A percentile compares a stretch with the other conserved stretches of the same genome.
phyloP scores from a whole-genome alignment of 2,113 vertebrate genomes.

The Centropristis striata region DNA sequence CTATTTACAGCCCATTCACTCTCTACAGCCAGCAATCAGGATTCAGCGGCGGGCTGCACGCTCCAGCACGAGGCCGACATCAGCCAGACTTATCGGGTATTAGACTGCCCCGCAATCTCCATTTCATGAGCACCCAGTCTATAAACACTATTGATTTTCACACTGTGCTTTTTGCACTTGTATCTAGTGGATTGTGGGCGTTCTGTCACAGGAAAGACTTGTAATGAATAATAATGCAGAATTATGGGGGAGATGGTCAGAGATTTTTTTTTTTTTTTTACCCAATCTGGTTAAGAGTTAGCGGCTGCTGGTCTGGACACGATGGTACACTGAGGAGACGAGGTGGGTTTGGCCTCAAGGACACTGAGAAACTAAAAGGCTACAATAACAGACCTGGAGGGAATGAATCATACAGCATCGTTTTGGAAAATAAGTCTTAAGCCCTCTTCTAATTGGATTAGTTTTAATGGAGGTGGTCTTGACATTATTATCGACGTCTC shows the following conservation, averaged over 20 bases:
- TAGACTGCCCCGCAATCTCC: slow-evolving; percentile 73
- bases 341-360: slow-evolving; percentile 10
- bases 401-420: not conserved
- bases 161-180: slow-evolving; percentile 67
- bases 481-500: slow-evolving; percentile 15
- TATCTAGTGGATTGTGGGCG: slow-evolving; percentile 62
- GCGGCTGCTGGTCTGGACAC: slow-evolving; percentile 7
- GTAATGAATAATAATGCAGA: slow-evolving; percentile 77
- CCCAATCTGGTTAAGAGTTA: slow-evolving; percentile 28
- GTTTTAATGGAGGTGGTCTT: not conserved
- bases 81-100: slow-evolving; percentile 71
- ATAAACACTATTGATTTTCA: slow-evolving; percentile 85
- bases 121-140: slow-evolving; percentile 79
- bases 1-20: slow-evolving; percentile 58
- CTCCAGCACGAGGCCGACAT: slow-evolving; percentile 57
- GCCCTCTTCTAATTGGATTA: slow-evolving; percentile 24
- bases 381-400: not conserved
- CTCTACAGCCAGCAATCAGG: slow-evolving; percentile 48
- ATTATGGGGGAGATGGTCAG: slow-evolving; percentile 18
- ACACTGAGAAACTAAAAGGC: slow-evolving; percentile 18
- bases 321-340: not conserved
- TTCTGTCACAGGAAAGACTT: slow-evolving; percentile 59
- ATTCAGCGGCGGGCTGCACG: slow-evolving; percentile 44
- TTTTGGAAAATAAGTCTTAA: slow-evolving; percentile 3
- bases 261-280: slow-evolving; percentile 29